Conservation (phyloP, 37 sponge, comb jelly and placozoan genomes). For the Spongia lamella region DNA sequence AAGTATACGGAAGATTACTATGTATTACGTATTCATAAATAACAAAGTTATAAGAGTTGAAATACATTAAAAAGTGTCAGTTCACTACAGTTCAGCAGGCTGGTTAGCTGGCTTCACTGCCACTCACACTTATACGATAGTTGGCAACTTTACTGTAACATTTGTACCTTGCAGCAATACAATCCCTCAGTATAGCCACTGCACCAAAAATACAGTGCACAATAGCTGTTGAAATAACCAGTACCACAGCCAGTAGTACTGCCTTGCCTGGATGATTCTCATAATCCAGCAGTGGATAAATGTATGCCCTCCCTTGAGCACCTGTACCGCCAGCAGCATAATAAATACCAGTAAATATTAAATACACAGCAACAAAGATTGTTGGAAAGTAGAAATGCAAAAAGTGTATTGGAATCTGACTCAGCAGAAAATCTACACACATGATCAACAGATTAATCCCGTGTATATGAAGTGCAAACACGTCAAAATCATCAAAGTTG, state of each 20-base stretch:
- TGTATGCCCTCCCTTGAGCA: constrained; percentile 13
- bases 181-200: constrained; percentile 37
- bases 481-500: background rate
- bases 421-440: constrained; percentile 43
- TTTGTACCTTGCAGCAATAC: background rate
- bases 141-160: no score
- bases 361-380: constrained; percentile 22
- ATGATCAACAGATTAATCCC: constrained; percentile 43
- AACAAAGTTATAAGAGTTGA: no score
- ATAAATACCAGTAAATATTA: constrained; percentile 55
- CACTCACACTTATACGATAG: no score
- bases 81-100: no score
- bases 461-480: constrained; percentile 38
- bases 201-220: constrained; percentile 25
- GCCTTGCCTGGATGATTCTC: background rate
- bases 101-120: no score
- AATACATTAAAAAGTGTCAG: no score
- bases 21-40: no score
- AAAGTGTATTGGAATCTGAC: constrained; percentile 41
- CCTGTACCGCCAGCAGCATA: constrained; percentile 62
- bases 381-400: constrained; percentile 40
- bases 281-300: constrained; percentile 55
- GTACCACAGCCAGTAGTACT: background rate
- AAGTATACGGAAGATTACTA: no score
- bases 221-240: constrained; percentile 10